phyloP scores from a whole-genome alignment of 2,888 invertebrate species.

The Tupiocoris notatus region DNA sequence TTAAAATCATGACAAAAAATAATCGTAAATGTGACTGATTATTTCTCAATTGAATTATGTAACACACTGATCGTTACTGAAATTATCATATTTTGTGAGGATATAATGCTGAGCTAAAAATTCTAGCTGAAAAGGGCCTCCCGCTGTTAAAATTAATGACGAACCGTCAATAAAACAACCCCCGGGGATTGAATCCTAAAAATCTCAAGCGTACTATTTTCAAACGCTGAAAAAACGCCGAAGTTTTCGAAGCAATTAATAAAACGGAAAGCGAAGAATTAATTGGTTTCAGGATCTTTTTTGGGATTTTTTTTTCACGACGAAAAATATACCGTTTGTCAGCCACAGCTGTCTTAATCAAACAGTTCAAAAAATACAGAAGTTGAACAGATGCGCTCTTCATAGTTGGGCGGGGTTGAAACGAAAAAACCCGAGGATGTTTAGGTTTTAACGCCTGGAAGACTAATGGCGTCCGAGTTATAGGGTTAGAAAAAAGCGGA shows the following conservation, averaged over 20 bases:
- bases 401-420: slow-evolving; percentile 15
- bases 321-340: slow-evolving; percentile 15
- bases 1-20: too few relatives aligned
- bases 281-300: slow-evolving; percentile 6
- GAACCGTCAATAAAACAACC: neutral
- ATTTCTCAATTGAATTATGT: too few relatives aligned
- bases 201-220: neutral
- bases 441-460: slow-evolving; percentile 23
- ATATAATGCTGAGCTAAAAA: too few relatives aligned
- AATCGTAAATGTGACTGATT: too few relatives aligned
- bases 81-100: too few relatives aligned
- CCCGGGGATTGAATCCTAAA: neutral
- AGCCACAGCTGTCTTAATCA: slow-evolving; percentile 29
- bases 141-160: neutral
- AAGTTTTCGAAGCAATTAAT: slow-evolving; percentile 13
- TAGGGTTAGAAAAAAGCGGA: slow-evolving; percentile 5
- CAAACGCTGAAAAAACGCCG: neutral
- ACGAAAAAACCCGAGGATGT: slow-evolving; percentile 15
- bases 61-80: too few relatives aligned
- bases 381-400: slow-evolving; percentile 31
- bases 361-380: slow-evolving; percentile 17
- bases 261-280: slow-evolving; percentile 9
- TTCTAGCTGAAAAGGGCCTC: neutral
- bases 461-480: slow-evolving; percentile 26
- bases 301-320: neutral